Base-by-base conservation (phyloP, 2,113 vertebrate species). In the Myrmophylax atrothorax region DNA sequence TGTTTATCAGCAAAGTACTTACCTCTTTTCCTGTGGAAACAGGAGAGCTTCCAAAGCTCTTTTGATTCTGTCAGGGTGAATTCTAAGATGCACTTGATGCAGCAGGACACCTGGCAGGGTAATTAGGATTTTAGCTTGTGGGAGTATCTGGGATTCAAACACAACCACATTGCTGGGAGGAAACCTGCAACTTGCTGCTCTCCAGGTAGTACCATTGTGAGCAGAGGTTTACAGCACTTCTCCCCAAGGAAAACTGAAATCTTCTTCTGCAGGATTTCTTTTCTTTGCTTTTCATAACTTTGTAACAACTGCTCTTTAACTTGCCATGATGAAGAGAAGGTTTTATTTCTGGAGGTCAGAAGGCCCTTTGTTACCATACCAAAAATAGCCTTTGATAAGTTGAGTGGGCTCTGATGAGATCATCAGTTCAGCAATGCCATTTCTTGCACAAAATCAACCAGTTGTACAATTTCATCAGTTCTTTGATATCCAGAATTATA, bases 301-400 rank as follows among this genome's bases (percentile, higher is more conserved):
- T 75, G 6, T 52, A 47, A 37, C 60, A 64, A 31, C 47, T 69
- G 1, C 33, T 64, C 17, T 82, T 74, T 38, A 67, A 53, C 12
- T 59, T 67, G 23, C 26, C 2, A 0, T 15, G 17, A 6, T 38
- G 52, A 46, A 85, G 68, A 62, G 29, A 49, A 64, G 46, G 19
- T 85, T 82, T 87, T 86, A 42, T 82, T 87, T 70, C 60, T 74
- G 67, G 35, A 17, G 80, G 31, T 49, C 75, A 88, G 79, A 80
- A 42, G 28, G 40, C 35, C 37, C 60, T 69, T 60, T 58, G 58
- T 90, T 85, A 37, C 42, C 69, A 0, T 53, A 25, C 28, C 50
- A 77, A 42, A 97, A 94, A 90, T 50, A 90, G 68, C 33, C 35
- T 29, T 28, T 35, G 72, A 18, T 69, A 77, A 85, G 29, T 29